Evolutionary conservation across 92 coral and sea anemone genomes (phyloP).

Genomic region (Hydrozoanthus gracilis): DNA sequence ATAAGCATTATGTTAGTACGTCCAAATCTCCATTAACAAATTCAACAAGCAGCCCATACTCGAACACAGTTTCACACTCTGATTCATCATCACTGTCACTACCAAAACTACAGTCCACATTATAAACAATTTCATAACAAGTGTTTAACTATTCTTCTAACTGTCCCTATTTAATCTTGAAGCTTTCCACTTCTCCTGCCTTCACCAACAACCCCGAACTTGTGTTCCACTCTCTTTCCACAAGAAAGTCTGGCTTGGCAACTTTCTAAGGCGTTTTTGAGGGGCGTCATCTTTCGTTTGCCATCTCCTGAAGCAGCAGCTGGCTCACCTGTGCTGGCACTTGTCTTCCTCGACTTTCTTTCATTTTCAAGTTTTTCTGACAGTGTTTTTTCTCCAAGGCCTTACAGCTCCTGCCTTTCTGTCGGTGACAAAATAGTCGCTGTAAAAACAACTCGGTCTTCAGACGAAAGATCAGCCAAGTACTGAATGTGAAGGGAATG

Average conservation of each 20-base stretch:
- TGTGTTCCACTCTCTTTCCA: slow-evolving; percentile 18
- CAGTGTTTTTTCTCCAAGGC: neutral
- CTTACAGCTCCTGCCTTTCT: slow-evolving; percentile 1
- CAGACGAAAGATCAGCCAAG: slow-evolving; percentile 18
- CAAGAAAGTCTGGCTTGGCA: slow-evolving; percentile 6
- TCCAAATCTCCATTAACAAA: slow-evolving; percentile 41
- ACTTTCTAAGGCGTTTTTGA: slow-evolving; percentile 6
- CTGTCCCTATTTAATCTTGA: slow-evolving; percentile 13
- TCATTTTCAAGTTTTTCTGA: neutral
- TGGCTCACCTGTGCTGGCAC: neutral
- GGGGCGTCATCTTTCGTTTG: slow-evolving; percentile 9
- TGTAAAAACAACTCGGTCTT: slow-evolving; percentile 14
- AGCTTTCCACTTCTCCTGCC: slow-evolving; percentile 37
- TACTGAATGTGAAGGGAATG: slow-evolving; percentile 15
- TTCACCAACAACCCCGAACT: slow-evolving; percentile 14
- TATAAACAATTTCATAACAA: slow-evolving; percentile 16
- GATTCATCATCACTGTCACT: slow-evolving; percentile 35
- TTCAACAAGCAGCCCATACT: slow-evolving; percentile 38
- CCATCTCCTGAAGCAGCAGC: neutral
- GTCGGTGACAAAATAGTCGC: slow-evolving; percentile 6
- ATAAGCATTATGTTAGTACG: neutral
- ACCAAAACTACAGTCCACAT: slow-evolving; percentile 8
- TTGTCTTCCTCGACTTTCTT: slow-evolving; percentile 12
- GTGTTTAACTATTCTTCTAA: slow-evolving; percentile 14
- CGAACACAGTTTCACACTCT: slow-evolving; percentile 29